Base-by-base conservation (phyloP, 2,797 vertebrate species). In the Tapirus indicus region DNA sequence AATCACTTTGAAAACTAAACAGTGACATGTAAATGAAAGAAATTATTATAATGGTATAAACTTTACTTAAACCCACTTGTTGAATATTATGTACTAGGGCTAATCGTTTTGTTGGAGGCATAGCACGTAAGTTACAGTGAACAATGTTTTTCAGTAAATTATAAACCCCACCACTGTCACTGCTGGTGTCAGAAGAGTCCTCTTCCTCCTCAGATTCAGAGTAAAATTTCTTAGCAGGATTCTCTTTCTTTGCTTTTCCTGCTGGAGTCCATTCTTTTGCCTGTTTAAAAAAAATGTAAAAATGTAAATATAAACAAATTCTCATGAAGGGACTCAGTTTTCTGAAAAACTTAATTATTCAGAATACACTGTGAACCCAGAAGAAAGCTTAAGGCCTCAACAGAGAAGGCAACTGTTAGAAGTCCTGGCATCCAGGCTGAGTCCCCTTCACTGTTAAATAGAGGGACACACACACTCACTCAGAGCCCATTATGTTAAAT, bases 201-300 rank as follows among this genome's bases (percentile, higher is more conserved):
- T 99, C 99, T 0, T 99, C 99, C n/a, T 99, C 99, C 69, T 99
- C 99, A 49, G 99, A 99, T 66, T 99, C 99, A 1, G 99, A 99
- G 98, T 99, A 99, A 98, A 99, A 99, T 97, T 99, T 99, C 88
- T 99, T 99, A n/a, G 94, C 90, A 72, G 99, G 98, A 97, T 99
- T 99, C 62, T 99, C 92, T 95, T 99, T 98, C 98, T 98, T 99
- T 64, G 97, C 17, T 97, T 99, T 99, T 95, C 98, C 99, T 62
- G 97, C 72, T 29, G 98, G 98, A 12, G 97, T 97, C 99, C 98
- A 99, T 94, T 99, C 99, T 95, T 99, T 99, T 94, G 98, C 98
- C 99, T 99, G 85, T 93, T 68, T 38, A 25, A 79, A 78, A 90
- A 69, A 74, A 32, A 69, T n/a, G 38, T 16, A 91, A 93, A 97